phyloP scores from a whole-genome alignment of 35 echinoderm and acorn worm species.

The Lytechinus variegatus region DNA sequence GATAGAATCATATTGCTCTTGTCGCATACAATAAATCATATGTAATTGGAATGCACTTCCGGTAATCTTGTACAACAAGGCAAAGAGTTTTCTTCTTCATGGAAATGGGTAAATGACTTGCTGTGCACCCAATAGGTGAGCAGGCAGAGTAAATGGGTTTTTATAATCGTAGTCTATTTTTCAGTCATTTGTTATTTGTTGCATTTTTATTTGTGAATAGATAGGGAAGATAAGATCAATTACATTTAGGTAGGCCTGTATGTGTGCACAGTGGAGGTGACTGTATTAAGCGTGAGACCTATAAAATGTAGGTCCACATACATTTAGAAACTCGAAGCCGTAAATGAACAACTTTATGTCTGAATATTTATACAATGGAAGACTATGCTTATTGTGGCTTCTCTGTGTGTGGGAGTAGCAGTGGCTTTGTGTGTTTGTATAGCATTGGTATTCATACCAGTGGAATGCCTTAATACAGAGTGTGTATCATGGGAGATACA shows the following conservation, averaged over 20 bases:
- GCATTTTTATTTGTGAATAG: too few species aligned
- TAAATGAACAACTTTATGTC: too few species aligned
- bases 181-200: neutral
- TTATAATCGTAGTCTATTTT: neutral
- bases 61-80: neutral
- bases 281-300: too few species aligned
- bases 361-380: neutral
- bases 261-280: too few species aligned
- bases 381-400: slow-evolving; percentile 7
- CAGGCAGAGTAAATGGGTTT: neutral
- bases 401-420: slow-evolving; percentile 37
- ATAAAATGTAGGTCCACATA: too few species aligned
- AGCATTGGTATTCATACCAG: slow-evolving; percentile 42
- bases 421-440: slow-evolving; percentile 45
- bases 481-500: neutral
- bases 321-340: too few species aligned
- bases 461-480: neutral
- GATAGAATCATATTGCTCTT: neutral
- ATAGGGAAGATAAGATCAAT: too few species aligned
- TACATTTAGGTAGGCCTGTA: too few species aligned
- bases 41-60: slow-evolving; percentile 18
- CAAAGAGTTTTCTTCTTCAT: neutral
- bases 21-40: neutral
- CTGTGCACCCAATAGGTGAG: slow-evolving; percentile 8
- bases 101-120: neutral